These are phyloP conservation scores for Anoplolepis gracilipes DNA, from an alignment of 1,140 invertebrate genomes.

Conservation along the genomic window DNA sequence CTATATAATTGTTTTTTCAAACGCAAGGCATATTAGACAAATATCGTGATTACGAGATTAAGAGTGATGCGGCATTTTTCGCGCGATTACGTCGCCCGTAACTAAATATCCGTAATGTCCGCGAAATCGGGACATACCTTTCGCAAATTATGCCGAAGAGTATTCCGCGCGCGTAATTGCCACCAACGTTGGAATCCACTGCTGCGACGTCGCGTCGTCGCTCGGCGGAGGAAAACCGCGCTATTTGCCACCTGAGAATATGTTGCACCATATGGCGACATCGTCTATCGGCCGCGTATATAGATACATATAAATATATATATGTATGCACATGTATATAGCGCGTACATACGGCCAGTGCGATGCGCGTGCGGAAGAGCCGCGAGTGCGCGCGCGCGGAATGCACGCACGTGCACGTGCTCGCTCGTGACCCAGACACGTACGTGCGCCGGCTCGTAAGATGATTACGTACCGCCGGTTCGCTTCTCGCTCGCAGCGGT, in stretches of 20 bases:
- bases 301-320: too few relatives aligned
- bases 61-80: background rate
- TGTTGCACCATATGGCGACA: constrained; percentile 76
- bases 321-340: background rate
- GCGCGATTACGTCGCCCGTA: background rate
- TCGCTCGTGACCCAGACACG: constrained; percentile 56
- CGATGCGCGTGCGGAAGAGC: background rate
- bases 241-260: constrained; percentile 67
- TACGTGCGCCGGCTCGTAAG: constrained; percentile 41
- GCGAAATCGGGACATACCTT: constrained; percentile 20
- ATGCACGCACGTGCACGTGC: too few relatives aligned
- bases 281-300: constrained; percentile 17
- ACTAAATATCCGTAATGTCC: background rate
- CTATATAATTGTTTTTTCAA: background rate
- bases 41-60: background rate
- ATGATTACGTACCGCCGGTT: constrained; percentile 54
- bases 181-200: constrained; percentile 16
- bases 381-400: too few relatives aligned
- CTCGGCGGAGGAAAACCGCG: constrained; percentile 37
- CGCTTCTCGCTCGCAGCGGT: constrained; percentile 26
- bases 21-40: background rate
- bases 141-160: background rate
- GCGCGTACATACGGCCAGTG: background rate
- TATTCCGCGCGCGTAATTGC: constrained; percentile 35
- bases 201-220: background rate